These are phyloP conservation scores for Mimumesa dahlbomi DNA, from an alignment of 2,888 invertebrate species.

Conservation along the genomic window DNA sequence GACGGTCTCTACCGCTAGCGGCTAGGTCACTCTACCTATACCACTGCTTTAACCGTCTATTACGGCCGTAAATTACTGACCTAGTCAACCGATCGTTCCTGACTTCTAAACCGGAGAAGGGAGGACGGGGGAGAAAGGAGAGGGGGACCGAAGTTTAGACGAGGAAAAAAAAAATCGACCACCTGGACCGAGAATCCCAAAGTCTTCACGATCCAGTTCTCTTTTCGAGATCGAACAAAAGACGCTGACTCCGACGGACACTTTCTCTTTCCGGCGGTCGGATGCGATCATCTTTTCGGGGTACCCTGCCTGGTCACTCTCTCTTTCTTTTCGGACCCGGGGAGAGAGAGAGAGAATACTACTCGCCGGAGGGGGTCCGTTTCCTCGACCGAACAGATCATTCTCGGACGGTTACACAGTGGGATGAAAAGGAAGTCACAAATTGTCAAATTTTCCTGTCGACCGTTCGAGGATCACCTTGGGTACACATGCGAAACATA, in stretches of 20 bases:
- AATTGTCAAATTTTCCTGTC: no score
- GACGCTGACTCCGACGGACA: slow-evolving; percentile 21
- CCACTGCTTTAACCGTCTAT: slow-evolving; percentile 44
- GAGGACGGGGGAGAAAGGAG: not conserved
- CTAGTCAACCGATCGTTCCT: slow-evolving; percentile 69
- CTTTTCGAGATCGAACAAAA: not conserved
- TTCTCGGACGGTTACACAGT: not conserved
- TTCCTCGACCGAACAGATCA: not conserved
- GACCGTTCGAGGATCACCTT: not conserved
- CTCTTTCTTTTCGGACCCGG: slow-evolving; percentile 54
- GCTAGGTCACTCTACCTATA: slow-evolving; percentile 74
- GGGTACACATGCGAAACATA: not conserved
- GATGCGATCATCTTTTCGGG: slow-evolving; percentile 42
- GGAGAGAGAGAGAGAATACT: no score
- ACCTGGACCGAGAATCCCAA: slow-evolving; percentile 13
- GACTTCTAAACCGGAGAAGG: slow-evolving; percentile 9
- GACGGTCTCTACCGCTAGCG: slow-evolving; percentile 75
- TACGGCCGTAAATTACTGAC: slow-evolving; percentile 75
- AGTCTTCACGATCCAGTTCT: slow-evolving; percentile 14
- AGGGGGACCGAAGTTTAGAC: not conserved
- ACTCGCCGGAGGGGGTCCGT: no score
- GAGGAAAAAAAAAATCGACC: slow-evolving; percentile 19
- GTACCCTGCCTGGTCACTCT: slow-evolving; percentile 32
- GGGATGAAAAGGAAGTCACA: no score
- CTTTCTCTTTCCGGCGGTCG: slow-evolving; percentile 54